Conservation (phyloP, 2,888 invertebrate genomes). For the Xestia sexstrigata region DNA sequence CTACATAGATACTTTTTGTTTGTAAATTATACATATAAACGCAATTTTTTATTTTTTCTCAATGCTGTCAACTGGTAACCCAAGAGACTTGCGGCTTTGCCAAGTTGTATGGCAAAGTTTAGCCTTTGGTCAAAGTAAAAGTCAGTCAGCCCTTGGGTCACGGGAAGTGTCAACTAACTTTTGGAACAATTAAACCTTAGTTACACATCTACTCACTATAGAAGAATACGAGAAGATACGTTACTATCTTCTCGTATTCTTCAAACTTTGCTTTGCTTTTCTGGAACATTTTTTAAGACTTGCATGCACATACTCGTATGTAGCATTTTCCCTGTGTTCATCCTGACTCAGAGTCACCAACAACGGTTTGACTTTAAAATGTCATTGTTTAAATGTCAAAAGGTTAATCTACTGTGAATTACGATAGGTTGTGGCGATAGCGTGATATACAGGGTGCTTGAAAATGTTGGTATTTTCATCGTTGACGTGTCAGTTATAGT, state of each 20-base stretch:
- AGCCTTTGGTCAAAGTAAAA: too few species aligned
- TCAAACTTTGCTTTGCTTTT: neutral
- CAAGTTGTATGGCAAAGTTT: too few species aligned
- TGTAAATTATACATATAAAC: too few species aligned
- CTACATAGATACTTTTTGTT: too few species aligned
- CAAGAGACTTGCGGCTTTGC: too few species aligned
- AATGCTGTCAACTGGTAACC: too few species aligned
- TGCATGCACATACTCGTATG: neutral
- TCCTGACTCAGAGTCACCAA: neutral
- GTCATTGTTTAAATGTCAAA: neutral
- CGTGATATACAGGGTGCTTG: constrained; percentile 30
- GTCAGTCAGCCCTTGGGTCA: too few species aligned
- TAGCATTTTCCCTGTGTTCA: neutral
- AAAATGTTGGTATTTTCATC: constrained; percentile 3
- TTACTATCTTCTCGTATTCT: neutral
- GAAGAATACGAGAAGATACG: too few species aligned
- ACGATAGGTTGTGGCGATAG: constrained; percentile 12
- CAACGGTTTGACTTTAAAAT: neutral
- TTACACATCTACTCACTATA: neutral
- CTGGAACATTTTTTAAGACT: neutral
- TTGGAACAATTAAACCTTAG: neutral
- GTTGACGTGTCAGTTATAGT: constrained; percentile 14
- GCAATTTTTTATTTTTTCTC: too few species aligned
- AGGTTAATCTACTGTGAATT: constrained; percentile 8
- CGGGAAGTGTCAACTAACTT: too few species aligned